A percentile compares a stretch with the other conserved stretches of the same genome.
Conservation (phyloP, 1,140 invertebrate species). For the Agrilus planipennis region DNA sequence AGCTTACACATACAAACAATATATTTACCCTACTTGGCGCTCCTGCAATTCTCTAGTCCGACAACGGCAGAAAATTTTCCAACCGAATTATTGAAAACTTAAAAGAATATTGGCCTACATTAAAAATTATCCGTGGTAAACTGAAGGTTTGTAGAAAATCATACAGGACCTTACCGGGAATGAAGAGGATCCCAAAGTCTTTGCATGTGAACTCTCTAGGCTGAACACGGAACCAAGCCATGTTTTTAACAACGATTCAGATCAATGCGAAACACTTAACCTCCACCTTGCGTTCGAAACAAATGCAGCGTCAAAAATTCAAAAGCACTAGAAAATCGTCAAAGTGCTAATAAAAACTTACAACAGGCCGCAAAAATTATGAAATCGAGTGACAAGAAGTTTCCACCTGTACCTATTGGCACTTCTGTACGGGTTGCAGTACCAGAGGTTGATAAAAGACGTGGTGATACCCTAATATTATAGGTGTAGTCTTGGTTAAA, state of each 20-base stretch:
- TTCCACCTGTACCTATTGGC: neutral
- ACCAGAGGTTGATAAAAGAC: slow-evolving; percentile 7
- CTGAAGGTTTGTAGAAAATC: slow-evolving; percentile 3
- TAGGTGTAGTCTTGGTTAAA: slow-evolving; percentile 6
- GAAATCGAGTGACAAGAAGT: slow-evolving; percentile 4
- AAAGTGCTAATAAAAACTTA: too few species aligned
- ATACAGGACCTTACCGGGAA: neutral
- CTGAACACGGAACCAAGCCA: neutral
- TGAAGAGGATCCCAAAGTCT: slow-evolving; percentile 2
- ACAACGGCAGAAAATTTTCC: slow-evolving; percentile 24
- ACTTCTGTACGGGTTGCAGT: slow-evolving; percentile 2
- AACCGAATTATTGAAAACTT: slow-evolving; percentile 10
- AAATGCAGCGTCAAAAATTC: slow-evolving; percentile 4
- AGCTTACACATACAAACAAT: too few species aligned
- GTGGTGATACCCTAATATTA: slow-evolving; percentile 5
- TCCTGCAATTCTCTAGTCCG: slow-evolving; percentile 23
- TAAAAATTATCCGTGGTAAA: slow-evolving; percentile 13
- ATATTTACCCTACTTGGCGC: too few species aligned
- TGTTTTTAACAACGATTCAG: neutral
- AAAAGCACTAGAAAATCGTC: slow-evolving; percentile 1
- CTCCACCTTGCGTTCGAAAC: neutral
- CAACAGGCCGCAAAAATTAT: slow-evolving; percentile 3
- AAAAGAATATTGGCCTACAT: slow-evolving; percentile 7
- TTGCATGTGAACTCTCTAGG: neutral
- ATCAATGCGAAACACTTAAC: neutral